A percentile compares a stretch with the other conserved stretches of the same genome.
phyloP scores from a whole-genome alignment of 2,888 invertebrate genomes.

The Nephrocerus scutellatus region DNA sequence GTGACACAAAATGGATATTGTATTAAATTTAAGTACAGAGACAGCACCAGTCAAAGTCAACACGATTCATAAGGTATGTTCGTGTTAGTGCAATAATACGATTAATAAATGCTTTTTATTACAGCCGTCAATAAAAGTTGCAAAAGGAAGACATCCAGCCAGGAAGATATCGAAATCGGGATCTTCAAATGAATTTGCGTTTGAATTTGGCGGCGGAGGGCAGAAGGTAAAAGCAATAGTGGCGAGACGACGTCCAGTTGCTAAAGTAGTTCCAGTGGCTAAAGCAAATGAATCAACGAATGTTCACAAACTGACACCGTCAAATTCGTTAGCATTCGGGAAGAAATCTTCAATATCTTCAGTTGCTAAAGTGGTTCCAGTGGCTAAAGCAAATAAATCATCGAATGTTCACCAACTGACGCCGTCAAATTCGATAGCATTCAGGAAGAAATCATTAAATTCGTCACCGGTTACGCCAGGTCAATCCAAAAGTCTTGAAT shows the following conservation, averaged over 20 bases:
- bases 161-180: conserved; percentile 9
- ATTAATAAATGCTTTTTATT: no score
- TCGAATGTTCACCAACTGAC: conserved; percentile 7
- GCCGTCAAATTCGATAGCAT: conserved; percentile 9
- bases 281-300: conserved; percentile 6
- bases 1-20: no score
- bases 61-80: no score
- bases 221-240: conserved; percentile 42
- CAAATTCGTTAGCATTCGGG: conserved; percentile 12
- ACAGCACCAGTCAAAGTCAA: no score
- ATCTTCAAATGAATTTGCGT: conserved; percentile 28
- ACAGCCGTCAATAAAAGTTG: no score
- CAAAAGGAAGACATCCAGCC: no score
- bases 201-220: conserved; percentile 31
- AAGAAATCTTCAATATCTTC: no score
- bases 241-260: conserved; percentile 30
- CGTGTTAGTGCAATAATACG: no score
- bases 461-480: no score
- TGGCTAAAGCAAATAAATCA: conserved; percentile 1
- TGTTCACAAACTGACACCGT: conserved; percentile 2
- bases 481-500: not conserved
- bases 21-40: no score
- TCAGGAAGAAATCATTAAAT: conserved; percentile 9
- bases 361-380: conserved; percentile 4
- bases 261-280: conserved; percentile 5